Conservation (phyloP, 2,888 invertebrate genomes). For the Trichogramma evanescens region DNA sequence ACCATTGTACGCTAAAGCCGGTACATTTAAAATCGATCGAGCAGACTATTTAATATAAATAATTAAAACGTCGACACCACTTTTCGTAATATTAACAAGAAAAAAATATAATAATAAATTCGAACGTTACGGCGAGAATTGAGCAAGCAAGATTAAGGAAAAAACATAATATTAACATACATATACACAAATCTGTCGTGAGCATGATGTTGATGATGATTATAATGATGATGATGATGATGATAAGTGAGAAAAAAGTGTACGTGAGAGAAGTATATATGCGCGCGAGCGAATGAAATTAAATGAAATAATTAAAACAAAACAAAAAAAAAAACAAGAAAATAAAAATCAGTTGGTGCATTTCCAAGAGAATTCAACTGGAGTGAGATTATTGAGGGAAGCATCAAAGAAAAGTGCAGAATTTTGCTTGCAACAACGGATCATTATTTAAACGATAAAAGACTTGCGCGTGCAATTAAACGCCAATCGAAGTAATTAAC, state of each 20-base stretch:
- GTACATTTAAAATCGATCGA: neutral
- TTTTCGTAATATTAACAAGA: constrained; percentile 39
- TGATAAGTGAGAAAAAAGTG: constrained; percentile 1
- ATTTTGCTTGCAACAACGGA: constrained; percentile 16
- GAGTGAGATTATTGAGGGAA: constrained; percentile 10
- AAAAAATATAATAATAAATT: constrained; percentile 7
- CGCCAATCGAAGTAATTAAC: neutral
- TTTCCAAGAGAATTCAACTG: constrained; percentile 34
- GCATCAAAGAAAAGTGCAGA: too few relatives aligned
- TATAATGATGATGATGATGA: too few relatives aligned
- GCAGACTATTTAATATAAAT: constrained; percentile 15
- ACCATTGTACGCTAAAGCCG: constrained; percentile 21
- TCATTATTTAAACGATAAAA: constrained; percentile 23
- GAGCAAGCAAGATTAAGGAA: too few relatives aligned
- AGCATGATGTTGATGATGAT: neutral
- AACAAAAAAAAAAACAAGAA: constrained; percentile 25
- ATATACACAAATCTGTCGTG: too few relatives aligned
- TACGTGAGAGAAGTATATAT: constrained; percentile 2
- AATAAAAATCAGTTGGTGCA: constrained; percentile 31
- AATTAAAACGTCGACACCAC: constrained; percentile 44
- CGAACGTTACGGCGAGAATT: too few relatives aligned
- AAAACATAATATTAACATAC: neutral
- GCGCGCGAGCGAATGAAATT: neutral
- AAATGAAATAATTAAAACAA: constrained; percentile 16
- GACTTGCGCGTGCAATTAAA: constrained; percentile 36